These are phyloP conservation scores for Spondyliosoma cantharus DNA, from an alignment of 2,797 vertebrate species.

Conservation along the genomic window DNA sequence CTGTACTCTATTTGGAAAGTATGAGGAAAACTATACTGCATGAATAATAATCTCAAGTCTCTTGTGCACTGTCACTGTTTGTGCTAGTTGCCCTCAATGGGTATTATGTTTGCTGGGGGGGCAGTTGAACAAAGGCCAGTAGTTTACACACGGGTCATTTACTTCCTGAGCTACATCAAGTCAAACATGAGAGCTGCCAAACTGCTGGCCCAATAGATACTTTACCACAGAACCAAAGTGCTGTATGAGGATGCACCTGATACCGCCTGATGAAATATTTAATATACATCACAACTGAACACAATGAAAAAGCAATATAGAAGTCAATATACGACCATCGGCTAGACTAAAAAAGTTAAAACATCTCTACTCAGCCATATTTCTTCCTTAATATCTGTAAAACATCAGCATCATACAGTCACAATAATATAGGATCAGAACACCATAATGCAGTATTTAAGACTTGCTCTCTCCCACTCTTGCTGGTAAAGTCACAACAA, in stretches of 20 bases:
- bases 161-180: slow-evolving; percentile 33
- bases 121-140: slow-evolving; percentile 37
- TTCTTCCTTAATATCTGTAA: neutral
- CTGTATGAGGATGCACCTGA: slow-evolving; percentile 3
- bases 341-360: neutral
- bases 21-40: neutral
- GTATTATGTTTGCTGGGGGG: slow-evolving; percentile 23
- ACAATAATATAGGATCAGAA: neutral
- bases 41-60: neutral
- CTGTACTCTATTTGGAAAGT: neutral
- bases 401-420: neutral
- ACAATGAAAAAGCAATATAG: neutral
- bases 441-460: neutral
- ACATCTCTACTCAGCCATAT: neutral
- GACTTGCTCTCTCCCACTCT: neutral
- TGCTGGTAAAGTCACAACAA: neutral
- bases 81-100: slow-evolving; percentile 23
- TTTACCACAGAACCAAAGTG: slow-evolving; percentile 22
- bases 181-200: slow-evolving; percentile 34
- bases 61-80: neutral
- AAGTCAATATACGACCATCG: neutral
- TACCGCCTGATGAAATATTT: slow-evolving; percentile 49
- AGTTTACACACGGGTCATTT: slow-evolving; percentile 52
- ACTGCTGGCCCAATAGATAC: neutral
- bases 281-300: slow-evolving; percentile 23